A percentile compares a stretch with the other conserved stretches of the same genome.
phyloP scores from a whole-genome alignment of 2,888 invertebrate genomes.

The Crocallis elinguaria region DNA sequence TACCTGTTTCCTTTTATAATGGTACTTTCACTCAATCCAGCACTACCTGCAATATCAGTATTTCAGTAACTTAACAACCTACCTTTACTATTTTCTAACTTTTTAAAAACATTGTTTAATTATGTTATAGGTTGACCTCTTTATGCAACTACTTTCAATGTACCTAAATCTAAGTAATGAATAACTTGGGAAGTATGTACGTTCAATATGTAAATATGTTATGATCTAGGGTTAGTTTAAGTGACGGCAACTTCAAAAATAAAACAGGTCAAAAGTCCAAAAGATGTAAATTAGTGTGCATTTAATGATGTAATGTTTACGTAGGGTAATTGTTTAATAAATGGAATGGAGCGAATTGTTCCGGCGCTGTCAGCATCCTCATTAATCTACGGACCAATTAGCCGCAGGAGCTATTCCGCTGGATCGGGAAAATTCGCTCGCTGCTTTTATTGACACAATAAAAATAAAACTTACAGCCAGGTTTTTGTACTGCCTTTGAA shows the following conservation, averaged over 20 bases:
- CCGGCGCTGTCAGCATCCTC: conserved; percentile 82
- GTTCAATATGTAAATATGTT: background rate
- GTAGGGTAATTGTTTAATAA: conserved; percentile 73
- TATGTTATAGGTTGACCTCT: too few species aligned
- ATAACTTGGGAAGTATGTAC: too few species aligned
- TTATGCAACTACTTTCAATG: too few species aligned
- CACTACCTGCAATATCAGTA: too few species aligned
- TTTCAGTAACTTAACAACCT: too few species aligned
- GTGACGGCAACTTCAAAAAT: conserved; percentile 15
- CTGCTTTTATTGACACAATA: conserved; percentile 33
- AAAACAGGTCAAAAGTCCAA: conserved; percentile 17
- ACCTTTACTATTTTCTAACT: too few species aligned
- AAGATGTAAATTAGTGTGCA: conserved; percentile 42
- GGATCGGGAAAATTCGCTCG: conserved; percentile 62
- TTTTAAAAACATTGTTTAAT: too few species aligned
- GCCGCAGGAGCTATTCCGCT: conserved; percentile 62
- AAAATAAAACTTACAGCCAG: conserved; percentile 24
- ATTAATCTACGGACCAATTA: conserved; percentile 79
- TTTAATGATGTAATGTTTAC: conserved; percentile 70
- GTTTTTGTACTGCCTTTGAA: conserved; percentile 1
- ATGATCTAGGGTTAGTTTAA: background rate
- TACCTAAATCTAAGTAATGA: too few species aligned
- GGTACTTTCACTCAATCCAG: too few species aligned
- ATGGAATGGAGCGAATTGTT: conserved; percentile 77
- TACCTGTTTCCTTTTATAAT: too few species aligned